Percentiles rank a stretch among this genome's conserved stretches.
phyloP scores from a whole-genome alignment of 2,113 vertebrate species.

The Nanger granti region DNA sequence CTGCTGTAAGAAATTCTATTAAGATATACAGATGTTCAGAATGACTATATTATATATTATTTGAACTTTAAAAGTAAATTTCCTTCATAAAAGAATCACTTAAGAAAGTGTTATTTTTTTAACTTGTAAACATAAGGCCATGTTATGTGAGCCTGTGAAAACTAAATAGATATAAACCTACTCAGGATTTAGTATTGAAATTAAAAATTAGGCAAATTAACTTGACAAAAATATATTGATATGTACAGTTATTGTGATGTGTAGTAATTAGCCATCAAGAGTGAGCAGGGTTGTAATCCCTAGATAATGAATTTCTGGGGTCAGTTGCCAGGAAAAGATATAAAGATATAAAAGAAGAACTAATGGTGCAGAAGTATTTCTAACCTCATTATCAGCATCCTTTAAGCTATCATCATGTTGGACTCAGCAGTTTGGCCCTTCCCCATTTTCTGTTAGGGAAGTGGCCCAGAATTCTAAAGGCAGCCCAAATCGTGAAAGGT shows the following conservation, averaged over 20 bases:
- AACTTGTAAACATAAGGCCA: not conserved
- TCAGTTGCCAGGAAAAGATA: not conserved
- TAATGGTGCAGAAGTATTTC: not conserved
- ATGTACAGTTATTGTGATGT: not conserved
- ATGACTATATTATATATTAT: not conserved
- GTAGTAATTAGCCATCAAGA: not conserved
- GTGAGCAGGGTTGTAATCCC: not conserved
- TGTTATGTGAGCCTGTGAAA: not conserved
- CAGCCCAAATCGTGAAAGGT: not conserved
- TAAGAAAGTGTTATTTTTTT: not conserved
- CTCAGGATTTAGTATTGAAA: conserved; percentile 2
- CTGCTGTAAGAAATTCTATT: not conserved
- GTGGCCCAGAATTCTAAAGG: not conserved
- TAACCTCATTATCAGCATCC: not conserved
- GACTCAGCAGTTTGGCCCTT: not conserved
- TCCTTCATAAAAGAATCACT: not conserved
- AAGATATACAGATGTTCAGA: not conserved
- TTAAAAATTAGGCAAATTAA: not conserved
- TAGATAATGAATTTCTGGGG: not conserved
- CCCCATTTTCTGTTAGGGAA: not conserved
- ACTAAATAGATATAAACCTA: not conserved
- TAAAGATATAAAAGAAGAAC: not conserved
- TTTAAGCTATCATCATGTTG: not conserved
- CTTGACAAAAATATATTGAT: not conserved
- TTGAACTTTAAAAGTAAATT: not conserved